Evolutionary conservation across 37 sponge, comb jelly and placozoan genomes (phyloP).

Genomic region (Agelas oroides): DNA sequence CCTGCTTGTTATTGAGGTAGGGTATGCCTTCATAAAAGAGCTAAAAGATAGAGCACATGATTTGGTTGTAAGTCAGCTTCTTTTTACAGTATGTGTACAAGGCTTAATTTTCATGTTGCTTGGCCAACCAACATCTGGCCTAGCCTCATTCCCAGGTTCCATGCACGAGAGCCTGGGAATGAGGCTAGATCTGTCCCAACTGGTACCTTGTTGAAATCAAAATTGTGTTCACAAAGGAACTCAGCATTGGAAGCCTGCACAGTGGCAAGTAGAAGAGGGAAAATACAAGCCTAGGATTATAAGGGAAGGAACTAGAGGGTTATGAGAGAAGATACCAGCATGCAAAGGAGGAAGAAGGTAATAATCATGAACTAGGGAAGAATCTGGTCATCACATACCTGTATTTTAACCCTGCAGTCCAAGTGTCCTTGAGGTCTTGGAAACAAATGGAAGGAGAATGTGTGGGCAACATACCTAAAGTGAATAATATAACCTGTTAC

Average conservation of each 20-base stretch:
- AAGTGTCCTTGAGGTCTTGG: constrained; percentile 27
- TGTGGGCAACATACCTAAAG: constrained; percentile 53
- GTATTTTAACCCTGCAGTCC: neutral
- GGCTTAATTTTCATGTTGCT: no score
- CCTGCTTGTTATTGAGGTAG: constrained; percentile 62
- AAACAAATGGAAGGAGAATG: constrained; percentile 70
- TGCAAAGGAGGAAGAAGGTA: neutral
- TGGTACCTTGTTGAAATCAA: constrained; percentile 73
- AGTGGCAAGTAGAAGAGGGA: neutral
- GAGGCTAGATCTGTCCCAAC: no score
- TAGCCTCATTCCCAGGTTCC: neutral
- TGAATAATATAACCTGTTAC: neutral
- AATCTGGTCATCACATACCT: neutral
- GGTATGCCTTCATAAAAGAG: constrained; percentile 71
- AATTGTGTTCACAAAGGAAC: constrained; percentile 66
- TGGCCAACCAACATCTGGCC: no score
- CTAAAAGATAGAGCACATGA: neutral
- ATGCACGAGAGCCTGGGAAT: neutral
- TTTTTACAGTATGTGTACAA: no score
- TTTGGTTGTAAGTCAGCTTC: no score
- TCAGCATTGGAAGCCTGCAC: constrained; percentile 67
- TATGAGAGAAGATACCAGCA: no score
- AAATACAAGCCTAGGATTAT: neutral
- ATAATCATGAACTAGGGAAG: no score
- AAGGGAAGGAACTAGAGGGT: no score